A percentile compares a stretch with the other conserved stretches of the same genome.
These are phyloP conservation scores for Apotomis turbidana DNA, from an alignment of 2,888 invertebrate genomes.

Conservation along the genomic window DNA sequence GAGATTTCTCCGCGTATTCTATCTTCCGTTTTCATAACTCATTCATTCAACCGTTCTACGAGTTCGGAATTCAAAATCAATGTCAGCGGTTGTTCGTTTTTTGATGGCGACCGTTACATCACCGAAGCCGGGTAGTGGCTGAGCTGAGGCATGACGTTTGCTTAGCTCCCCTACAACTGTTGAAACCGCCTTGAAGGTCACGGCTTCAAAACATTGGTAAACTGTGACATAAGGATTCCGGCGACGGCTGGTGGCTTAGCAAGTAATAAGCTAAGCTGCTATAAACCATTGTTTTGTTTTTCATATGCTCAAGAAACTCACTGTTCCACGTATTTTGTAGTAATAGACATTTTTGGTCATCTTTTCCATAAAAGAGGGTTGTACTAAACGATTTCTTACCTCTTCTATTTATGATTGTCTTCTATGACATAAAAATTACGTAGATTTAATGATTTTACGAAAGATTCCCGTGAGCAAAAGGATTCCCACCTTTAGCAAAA, in stretches of 20 bases:
- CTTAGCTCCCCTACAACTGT: constrained; percentile 35
- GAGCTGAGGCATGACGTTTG: constrained; percentile 65
- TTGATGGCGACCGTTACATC: constrained; percentile 65
- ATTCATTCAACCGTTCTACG: constrained; percentile 43
- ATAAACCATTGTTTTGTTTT: too few relatives aligned
- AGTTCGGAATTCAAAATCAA: constrained; percentile 66
- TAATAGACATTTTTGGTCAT: too few relatives aligned
- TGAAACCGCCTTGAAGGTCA: constrained; percentile 22
- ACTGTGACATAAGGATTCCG: constrained; percentile 28
- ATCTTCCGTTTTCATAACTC: constrained; percentile 19
- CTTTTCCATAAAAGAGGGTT: too few relatives aligned
- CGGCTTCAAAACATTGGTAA: constrained; percentile 17
- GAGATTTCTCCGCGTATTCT: constrained; percentile 21
- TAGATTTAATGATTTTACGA: too few relatives aligned
- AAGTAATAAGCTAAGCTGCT: neutral
- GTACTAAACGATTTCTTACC: too few relatives aligned
- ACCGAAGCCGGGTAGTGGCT: constrained; percentile 57
- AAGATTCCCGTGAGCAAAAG: too few relatives aligned
- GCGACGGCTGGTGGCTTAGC: neutral
- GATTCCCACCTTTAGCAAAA: neutral
- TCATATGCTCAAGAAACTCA: too few relatives aligned
- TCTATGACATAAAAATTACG: too few relatives aligned
- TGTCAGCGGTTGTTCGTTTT: constrained; percentile 59
- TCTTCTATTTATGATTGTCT: too few relatives aligned
- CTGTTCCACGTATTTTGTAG: too few relatives aligned